Base-by-base conservation (phyloP, 1,140 invertebrate species). In the Orius laevigatus region DNA sequence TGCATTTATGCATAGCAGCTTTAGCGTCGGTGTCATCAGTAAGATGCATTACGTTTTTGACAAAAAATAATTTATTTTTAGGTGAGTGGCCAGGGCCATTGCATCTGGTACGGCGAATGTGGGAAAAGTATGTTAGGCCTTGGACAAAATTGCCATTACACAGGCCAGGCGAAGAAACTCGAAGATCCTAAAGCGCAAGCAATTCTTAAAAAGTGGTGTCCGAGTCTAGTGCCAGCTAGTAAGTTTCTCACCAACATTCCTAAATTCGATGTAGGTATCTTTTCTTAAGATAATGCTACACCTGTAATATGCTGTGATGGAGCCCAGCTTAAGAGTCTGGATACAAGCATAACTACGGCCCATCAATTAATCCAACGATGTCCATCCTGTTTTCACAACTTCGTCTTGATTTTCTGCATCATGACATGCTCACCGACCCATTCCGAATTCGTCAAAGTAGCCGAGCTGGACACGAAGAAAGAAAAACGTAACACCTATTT, bases 341-440 rank as follows among this genome's bases (percentile, higher is more conserved):
- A 76, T 39, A 41, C 33, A 0, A 79, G 73, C 53, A 67, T 91
- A 16, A 64, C 63, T 16, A 55, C 78, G 3, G 81, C 82, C 0
- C 68, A 71, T 3, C 72, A 66, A 55, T 67, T 92, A 32, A 65
- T 94, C 4, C 64, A 68, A 15, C 68, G 88, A 48, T 95, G 91
- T 66, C 90, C 89, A 1, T 76, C 82, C 0, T 95, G 91, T 61
- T 72, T 81, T 60, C 66, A 73, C 33, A 95, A 94, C 66, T 79
- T 95, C 59, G 63, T 78, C 1, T 72, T 76, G 45, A 74, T 87
- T 53, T 75, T 90, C 49, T 95, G 91, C 59, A 73, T 79, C 39
- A 71, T 92, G 55, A 84, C 86, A 0, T 97, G 92, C 62, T 72
- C 71, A 10, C 74, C 79, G 1, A 52, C 72, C n/a, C 91, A 96